Base-by-base conservation (phyloP, 2,888 invertebrate species). In the Ditylenchus weischeri region DNA sequence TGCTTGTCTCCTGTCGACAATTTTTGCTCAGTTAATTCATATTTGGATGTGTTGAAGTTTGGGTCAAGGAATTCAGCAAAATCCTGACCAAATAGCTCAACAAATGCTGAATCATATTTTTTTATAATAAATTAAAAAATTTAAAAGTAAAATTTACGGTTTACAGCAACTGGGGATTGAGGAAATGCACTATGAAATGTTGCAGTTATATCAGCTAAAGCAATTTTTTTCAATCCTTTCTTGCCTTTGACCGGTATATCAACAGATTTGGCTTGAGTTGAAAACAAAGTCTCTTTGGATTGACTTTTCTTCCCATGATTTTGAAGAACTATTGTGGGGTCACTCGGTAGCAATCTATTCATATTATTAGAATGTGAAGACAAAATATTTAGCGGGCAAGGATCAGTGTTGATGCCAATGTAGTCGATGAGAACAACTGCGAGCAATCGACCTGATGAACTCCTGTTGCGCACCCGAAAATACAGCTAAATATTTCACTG, bases 61-160 rank as follows among this genome's bases (percentile, higher is more conserved):
- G 78, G 78, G 64, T 78, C 76, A 62, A 78, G 63, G 49, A 78
- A 78, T 29, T 77, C 75, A 43, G 75, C 78, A 35, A 78, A 72
- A 47, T 75, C 74, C 21, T 72, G 73, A 15, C 78, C 78, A 10
- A 78, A 68, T 59, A 78, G 70, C 54, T 78, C 78, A 29, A 70
- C 73, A 11, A 78, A 59, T 0, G 78, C 77, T 78, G 60, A 68
- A 76, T 29, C 5, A 29, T 29, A 29, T 29, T 5, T 29, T 29
- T 29, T 29, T 29, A 29, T 5, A 50, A 50, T 19, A 19, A 50
- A 57, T 18, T 5, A n/a, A 57, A 57, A 57, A 57, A 50, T 6
- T 50, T 2, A 50, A 21, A 50, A 50, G 18, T 19, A 6, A 50
- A 50, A 50, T 4, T 50, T 19, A 21, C n/a, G 50, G 50, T 50